Evolutionary conservation across 2,797 vertebrate species (phyloP), one percentile per base, ranked within the genome.

Genomic region (Phataginus tetradactyla): DNA sequence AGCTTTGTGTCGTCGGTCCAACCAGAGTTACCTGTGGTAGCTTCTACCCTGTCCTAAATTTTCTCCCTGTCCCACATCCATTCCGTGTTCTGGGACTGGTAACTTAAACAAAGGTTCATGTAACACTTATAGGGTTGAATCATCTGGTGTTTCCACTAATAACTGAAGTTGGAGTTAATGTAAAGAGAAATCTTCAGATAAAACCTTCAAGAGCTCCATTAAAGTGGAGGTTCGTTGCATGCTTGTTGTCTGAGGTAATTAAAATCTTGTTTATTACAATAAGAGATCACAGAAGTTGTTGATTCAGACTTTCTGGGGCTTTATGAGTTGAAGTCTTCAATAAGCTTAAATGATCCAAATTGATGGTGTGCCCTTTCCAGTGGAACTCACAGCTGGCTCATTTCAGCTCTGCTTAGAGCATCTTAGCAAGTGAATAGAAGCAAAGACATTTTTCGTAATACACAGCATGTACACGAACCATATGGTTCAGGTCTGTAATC

Each of bases 261-360:
- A 96, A 97, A 97, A 96, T 95, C 96, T 80, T 96, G 90, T 95
- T 96, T 94, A 95, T 96, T 96, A 97, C 85, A 92, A 74, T 95
- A 93, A 92, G 72, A 90, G 68, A 94, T 93, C 15, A 5, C 32
- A 18, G 89, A 91, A 97, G 81, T 83, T 94, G 95, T 97, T 97
- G 96, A 91, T 96, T 97, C 90, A 93, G 90, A 95, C 96, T 92
- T 97, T 96, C 25, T 71, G 71, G 93, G 80, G 74, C 92, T 96
- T 94, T 96, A 96, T 96, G 93, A 96, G 87, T 97, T 96, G 95
- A 97, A 96, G 93, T 97, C 95, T 96, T 97, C 96, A 97, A 68
- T 95, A 98, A 97, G 74, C 91, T 97, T 97, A 97, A 98, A 80
- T 96, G 97, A 97, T 97, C 92, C 95, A 96, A 85, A 96, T 95